Percentiles rank a stretch among this genome's conserved stretches.
Evolutionary conservation across 2,888 invertebrate species (phyloP).

Genomic region (Vesta saturnalis): DNA sequence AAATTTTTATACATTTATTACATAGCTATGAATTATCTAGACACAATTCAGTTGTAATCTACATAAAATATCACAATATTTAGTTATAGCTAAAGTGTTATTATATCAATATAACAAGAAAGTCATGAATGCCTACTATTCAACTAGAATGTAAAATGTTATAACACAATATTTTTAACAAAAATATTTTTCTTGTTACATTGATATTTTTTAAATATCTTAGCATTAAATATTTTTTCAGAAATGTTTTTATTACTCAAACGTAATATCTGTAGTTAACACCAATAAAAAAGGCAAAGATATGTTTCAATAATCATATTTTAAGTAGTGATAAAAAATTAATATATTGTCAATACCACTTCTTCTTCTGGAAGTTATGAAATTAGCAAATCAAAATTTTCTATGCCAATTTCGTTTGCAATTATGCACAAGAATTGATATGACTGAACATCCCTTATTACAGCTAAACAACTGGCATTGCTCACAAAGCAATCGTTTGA

Average conservation of each 20-base stretch:
- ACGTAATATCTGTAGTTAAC: not conserved
- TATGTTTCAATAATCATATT: slow-evolving; percentile 17
- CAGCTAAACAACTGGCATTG: no score
- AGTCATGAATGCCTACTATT: slow-evolving; percentile 13
- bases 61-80: slow-evolving; percentile 62
- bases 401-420: not conserved
- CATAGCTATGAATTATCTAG: slow-evolving; percentile 51
- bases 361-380: not conserved
- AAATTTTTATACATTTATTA: slow-evolving; percentile 42
- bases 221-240: not conserved
- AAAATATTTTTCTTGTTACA: slow-evolving; percentile 21
- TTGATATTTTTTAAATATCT: slow-evolving; percentile 16
- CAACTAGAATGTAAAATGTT: not conserved
- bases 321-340: not conserved
- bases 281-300: slow-evolving; percentile 19
- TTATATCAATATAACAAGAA: slow-evolving; percentile 44
- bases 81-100: slow-evolving; percentile 49
- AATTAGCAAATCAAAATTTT: not conserved
- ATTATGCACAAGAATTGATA: no score
- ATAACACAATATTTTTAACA: slow-evolving; percentile 5
- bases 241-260: not conserved
- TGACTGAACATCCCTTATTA: no score
- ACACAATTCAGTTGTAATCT: slow-evolving; percentile 56
- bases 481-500: no score
- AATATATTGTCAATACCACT: slow-evolving; percentile 24